Evolutionary conservation across 2,797 vertebrate genomes (phyloP).

Genomic region (Leuciscus waleckii): DNA sequence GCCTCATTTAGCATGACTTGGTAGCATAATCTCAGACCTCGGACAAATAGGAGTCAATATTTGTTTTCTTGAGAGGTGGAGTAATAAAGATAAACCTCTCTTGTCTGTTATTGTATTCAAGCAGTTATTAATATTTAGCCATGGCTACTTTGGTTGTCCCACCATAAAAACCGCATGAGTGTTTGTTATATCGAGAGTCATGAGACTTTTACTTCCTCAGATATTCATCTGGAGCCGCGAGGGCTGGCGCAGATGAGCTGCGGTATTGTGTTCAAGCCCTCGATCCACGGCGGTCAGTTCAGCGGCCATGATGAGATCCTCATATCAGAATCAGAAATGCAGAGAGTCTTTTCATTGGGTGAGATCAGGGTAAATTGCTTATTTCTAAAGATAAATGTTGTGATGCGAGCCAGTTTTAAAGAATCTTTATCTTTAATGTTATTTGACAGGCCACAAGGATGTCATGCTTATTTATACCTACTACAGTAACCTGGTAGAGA

Average conservation of each 20-base stretch:
- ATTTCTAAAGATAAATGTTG: background rate
- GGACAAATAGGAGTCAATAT: background rate
- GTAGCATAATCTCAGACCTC: background rate
- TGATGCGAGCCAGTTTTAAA: background rate
- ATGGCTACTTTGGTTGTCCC: background rate
- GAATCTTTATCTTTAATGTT: constrained; percentile 21
- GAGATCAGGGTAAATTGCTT: constrained; percentile 34
- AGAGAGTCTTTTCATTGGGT: constrained; percentile 76
- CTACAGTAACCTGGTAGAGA: constrained; percentile 75
- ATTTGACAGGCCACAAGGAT: constrained; percentile 73
- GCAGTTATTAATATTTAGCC: background rate
- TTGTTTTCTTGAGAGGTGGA: background rate
- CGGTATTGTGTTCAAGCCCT: constrained; percentile 76
- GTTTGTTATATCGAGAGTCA: constrained; percentile 10
- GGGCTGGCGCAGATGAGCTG: constrained; percentile 69
- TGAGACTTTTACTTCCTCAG: constrained; percentile 60
- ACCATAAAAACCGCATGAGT: background rate
- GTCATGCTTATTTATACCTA: constrained; percentile 80
- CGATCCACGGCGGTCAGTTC: constrained; percentile 59
- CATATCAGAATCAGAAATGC: constrained; percentile 77
- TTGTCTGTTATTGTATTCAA: background rate
- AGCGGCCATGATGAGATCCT: constrained; percentile 72
- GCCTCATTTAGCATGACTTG: background rate
- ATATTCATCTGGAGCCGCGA: constrained; percentile 74
- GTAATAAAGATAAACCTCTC: constrained; percentile 12